Conservation (phyloP, 2,797 vertebrate genomes). For the Anolis apletophallus region DNA sequence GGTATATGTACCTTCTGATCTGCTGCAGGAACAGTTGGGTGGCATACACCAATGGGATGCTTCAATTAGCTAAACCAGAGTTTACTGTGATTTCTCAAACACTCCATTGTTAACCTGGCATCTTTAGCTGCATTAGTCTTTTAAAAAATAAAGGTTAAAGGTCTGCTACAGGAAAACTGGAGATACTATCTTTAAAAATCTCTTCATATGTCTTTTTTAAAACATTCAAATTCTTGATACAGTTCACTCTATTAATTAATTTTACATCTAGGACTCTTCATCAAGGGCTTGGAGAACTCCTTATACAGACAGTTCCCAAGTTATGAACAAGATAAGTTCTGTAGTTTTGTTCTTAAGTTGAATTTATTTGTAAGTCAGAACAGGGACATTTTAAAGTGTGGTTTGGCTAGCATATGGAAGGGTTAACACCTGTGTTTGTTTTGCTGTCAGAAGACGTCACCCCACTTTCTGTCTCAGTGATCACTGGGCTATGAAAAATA, state of each 20-base stretch:
- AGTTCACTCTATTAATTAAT: slow-evolving; percentile 68
- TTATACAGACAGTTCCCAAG: too few relatives aligned
- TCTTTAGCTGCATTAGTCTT: neutral
- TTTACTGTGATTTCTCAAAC: neutral
- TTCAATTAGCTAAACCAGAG: neutral
- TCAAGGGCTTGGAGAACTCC: neutral
- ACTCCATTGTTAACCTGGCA: neutral
- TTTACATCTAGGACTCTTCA: slow-evolving; percentile 12
- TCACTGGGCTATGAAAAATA: too few relatives aligned
- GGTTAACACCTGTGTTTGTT: too few relatives aligned
- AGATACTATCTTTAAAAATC: slow-evolving; percentile 55
- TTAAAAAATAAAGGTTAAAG: slow-evolving; percentile 2
- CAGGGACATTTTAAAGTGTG: too few relatives aligned
- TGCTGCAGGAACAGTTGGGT: neutral
- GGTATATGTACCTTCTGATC: neutral
- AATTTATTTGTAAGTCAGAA: too few relatives aligned
- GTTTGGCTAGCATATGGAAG: too few relatives aligned
- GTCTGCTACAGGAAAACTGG: slow-evolving; percentile 60
- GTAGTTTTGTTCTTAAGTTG: too few relatives aligned
- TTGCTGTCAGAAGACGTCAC: too few relatives aligned
- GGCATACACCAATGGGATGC: neutral
- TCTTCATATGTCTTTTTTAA: neutral
- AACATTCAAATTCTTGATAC: slow-evolving; percentile 18
- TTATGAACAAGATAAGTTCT: too few relatives aligned
- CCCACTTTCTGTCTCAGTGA: too few relatives aligned